These are phyloP conservation scores for Ammospiza caudacuta DNA, from an alignment of 2,113 vertebrate genomes.

Conservation along the genomic window DNA sequence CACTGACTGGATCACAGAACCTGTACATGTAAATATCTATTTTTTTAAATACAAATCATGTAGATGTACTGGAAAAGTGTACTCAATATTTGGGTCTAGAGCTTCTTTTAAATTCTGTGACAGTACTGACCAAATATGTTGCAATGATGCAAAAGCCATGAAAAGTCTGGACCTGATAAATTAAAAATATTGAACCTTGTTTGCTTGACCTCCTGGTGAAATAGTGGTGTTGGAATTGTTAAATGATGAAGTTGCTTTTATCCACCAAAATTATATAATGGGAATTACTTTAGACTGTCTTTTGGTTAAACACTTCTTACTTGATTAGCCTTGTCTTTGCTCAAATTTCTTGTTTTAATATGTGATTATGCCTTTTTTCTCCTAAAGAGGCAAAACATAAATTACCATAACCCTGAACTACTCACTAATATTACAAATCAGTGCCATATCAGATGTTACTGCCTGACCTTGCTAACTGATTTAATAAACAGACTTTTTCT, in stretches of 20 bases:
- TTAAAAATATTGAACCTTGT: neutral
- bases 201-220: neutral
- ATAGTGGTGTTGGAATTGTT: neutral
- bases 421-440: neutral
- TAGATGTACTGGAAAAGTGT: neutral
- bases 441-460: neutral
- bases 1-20: neutral
- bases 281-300: neutral
- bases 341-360: neutral
- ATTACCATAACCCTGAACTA: neutral
- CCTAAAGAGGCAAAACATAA: neutral
- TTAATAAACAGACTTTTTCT: conserved; percentile 30
- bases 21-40: neutral
- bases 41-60: neutral
- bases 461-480: neutral
- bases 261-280: neutral
- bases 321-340: neutral
- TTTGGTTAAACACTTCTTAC: neutral
- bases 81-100: conserved; percentile 15
- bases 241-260: neutral
- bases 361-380: neutral
- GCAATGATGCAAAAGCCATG: neutral
- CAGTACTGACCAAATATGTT: neutral
- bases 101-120: neutral
- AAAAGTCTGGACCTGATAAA: neutral